Evolutionary conservation across 2,113 vertebrate genomes (phyloP), one percentile per base, ranked within the genome.

Genomic region (Barbus barbus): DNA sequence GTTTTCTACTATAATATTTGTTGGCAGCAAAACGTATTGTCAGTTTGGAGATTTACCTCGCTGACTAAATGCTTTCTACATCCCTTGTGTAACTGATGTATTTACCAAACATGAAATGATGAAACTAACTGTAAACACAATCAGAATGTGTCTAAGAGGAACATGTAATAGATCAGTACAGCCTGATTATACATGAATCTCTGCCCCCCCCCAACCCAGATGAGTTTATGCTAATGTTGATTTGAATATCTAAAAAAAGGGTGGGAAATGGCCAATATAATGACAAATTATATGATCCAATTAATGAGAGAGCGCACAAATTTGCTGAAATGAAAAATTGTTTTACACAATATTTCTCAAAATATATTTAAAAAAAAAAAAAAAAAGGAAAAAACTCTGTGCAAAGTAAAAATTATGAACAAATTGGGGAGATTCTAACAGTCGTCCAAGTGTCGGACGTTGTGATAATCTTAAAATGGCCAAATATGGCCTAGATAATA

Each of bases 41-140:
- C 41, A 53, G 5, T n/a, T 69, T 7, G 33, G 28, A 78, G 18
- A 71, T 61, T 60, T 79, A 74, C 71, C 71, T 22, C 1, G 36
- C 14, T 63, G 58, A 63, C 14, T 4, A 20, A 20, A 63, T 58
- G 12, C 18, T 44, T 44, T 58, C 46, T 41, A 58, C 20, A 74
- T 61, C 22, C 31, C 11, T 72, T 28, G n/a, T 83, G 41, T 28
- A 51, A 80, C 36, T 48, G 28, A 72, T 38, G 56, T 31, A 72
- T 38, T 81, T 60, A 53, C 11, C 33, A 71, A 14, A 12, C n/a
- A 63, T 36, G 28, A 83, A 78, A 72, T 87, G 85, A 86, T 86
- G 87, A 81, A 90, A 87, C 46, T 24, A 24, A 1, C 51, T 73
- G 85, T 84, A 84, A 85, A 89, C 61, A 78, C 46, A 69, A 31